These are phyloP conservation scores for Argopecten irradians DNA, from an alignment of 1,140 invertebrate species.

Conservation along the genomic window DNA sequence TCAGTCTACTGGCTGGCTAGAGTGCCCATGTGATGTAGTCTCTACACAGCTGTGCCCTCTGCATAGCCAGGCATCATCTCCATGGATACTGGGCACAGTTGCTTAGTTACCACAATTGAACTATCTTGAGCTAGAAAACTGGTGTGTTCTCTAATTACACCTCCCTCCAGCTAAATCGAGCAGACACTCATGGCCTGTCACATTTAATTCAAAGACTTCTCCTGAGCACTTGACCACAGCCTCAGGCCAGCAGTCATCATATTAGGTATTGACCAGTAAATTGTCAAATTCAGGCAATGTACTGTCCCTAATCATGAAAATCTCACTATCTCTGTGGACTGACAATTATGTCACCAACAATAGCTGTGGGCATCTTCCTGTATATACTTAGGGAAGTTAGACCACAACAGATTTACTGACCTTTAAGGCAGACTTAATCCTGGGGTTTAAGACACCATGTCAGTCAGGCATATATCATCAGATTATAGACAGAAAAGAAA, in stretches of 20 bases:
- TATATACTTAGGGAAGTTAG: background rate
- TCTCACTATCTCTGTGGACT: background rate
- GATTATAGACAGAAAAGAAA: background rate
- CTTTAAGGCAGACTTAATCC: background rate
- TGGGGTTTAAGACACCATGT: background rate
- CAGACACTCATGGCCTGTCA: conserved; percentile 10
- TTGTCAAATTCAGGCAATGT: conserved; percentile 12
- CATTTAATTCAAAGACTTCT: conserved; percentile 1
- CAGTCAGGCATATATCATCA: background rate
- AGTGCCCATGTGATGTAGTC: conserved; percentile 35
- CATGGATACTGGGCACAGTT: conserved; percentile 60
- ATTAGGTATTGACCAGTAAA: conserved; percentile 17
- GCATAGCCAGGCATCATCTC: conserved; percentile 58
- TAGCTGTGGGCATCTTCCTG: conserved; percentile 4
- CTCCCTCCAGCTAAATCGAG: background rate
- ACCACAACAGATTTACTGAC: background rate
- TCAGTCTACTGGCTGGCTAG: conserved; percentile 33
- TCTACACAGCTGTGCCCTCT: conserved; percentile 44
- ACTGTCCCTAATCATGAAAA: background rate
- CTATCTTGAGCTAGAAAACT: conserved; percentile 21
- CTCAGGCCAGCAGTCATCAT: conserved; percentile 4
- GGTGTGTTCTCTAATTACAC: conserved; percentile 21
- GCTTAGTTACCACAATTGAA: conserved; percentile 27
- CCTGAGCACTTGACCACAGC: conserved; percentile 11
- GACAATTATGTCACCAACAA: background rate